Base-by-base conservation (phyloP, 2,113 vertebrate genomes). In the Protomyctophum bolini region DNA sequence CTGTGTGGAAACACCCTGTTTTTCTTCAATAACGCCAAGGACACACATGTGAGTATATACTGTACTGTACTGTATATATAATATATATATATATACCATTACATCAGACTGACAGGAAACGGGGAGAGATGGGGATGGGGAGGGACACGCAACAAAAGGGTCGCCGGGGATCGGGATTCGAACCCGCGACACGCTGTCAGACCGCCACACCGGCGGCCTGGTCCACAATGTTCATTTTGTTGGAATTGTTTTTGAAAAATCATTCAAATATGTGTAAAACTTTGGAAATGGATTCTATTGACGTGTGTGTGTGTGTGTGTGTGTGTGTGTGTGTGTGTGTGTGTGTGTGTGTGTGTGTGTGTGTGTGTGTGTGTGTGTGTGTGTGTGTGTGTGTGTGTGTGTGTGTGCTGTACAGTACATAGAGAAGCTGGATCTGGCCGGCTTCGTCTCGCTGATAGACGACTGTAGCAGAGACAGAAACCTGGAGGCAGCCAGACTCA, bases 1-100 rank as follows among this genome's bases (percentile, higher is more conserved):
- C 90, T 97, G 48, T 93, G 91, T 68, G 96, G 95, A 8, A 92
- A 94, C 75, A 77, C 86, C 0, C 83, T 97, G 51, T 93, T 89
- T 84, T 96, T 97, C 91, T 96, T 95, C 82, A 86, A 90, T 5
- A 93, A 87, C 14, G 85, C 90, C 49, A 92, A 92, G 77, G 94
- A 95, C 58, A 63, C 65, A 3, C 88, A 94, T 81, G 96, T 96
- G 92, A 92, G 91, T 85, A 15, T 48, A 4, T 56, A 45, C 7
- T 48, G 11, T 28, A 6, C 8, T 5, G 58, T 21, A n/a, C n/a
- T n/a, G 28, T 48, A 7, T 8, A 46, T 77, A 33, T 33, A 33
- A 49, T 69, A 49, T 67, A 14, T 41, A 6, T 14, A 21, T 60
- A 10, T 56, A 56, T 70, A 52, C 33, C 21, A 21, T 21, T 21